Conservation (phyloP, 2,797 vertebrate species). For the Gouania willdenowi region DNA sequence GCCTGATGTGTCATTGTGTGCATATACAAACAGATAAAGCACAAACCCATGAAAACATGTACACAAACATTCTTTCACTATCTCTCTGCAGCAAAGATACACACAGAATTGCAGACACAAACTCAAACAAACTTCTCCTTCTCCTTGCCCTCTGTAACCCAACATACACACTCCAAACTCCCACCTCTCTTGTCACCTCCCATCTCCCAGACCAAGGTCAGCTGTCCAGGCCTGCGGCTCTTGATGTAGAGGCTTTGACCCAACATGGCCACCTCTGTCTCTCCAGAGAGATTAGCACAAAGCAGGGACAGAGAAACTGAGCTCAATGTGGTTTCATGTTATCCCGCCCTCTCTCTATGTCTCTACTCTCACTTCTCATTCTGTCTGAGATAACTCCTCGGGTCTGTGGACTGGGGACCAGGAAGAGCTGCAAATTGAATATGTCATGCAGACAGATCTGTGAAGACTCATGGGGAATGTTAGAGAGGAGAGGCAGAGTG, state of each 20-base stretch:
- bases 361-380: conserved; percentile 61
- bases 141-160: conserved; percentile 69
- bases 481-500: conserved; percentile 59
- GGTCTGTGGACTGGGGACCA: conserved; percentile 62
- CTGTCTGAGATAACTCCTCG: conserved; percentile 68
- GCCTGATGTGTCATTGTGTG: conserved; percentile 58
- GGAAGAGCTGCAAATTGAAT: conserved; percentile 78
- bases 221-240: conserved; percentile 66
- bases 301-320: conserved; percentile 62
- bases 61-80: conserved; percentile 51
- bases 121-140: conserved; percentile 53
- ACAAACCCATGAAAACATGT: conserved; percentile 40
- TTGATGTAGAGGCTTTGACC: conserved; percentile 75
- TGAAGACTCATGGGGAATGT: conserved; percentile 68
- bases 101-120: conserved; percentile 10
- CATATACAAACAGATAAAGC: conserved; percentile 63
- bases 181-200: conserved; percentile 74
- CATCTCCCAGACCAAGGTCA: conserved; percentile 74
- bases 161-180: conserved; percentile 65
- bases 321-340: conserved; percentile 61
- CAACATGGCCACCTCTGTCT: conserved; percentile 74
- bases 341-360: conserved; percentile 58
- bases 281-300: conserved; percentile 77
- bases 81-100: conserved; percentile 46
- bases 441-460: conserved; percentile 74